A percentile compares a stretch with the other conserved stretches of the same genome.
Evolutionary conservation across 2,888 invertebrate genomes (phyloP).

Genomic region (Rhorus exstirpatorius): DNA sequence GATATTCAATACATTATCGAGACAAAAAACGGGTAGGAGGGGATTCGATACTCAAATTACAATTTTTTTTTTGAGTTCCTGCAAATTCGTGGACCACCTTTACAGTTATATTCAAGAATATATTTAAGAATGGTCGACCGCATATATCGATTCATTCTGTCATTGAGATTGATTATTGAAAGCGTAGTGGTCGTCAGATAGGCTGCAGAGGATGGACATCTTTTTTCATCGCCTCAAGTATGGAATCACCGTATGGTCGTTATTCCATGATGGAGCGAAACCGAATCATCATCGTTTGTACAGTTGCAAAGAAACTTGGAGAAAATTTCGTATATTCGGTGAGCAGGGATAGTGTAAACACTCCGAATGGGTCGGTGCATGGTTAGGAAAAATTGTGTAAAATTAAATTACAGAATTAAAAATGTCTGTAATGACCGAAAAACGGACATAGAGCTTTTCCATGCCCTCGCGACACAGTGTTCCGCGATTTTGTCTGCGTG

Average conservation of each 20-base stretch:
- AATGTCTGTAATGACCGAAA: constrained; percentile 30
- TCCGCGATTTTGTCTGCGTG: not conserved
- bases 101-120: constrained; percentile 1
- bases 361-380: too few species aligned
- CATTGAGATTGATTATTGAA: too few species aligned
- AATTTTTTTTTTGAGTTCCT: not conserved
- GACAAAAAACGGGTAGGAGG: not conserved
- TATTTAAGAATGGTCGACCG: not conserved
- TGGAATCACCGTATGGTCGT: too few species aligned
- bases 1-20: not conserved
- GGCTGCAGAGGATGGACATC: too few species aligned
- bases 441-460: constrained; percentile 23
- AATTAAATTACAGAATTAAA: constrained; percentile 34
- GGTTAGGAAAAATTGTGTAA: not conserved
- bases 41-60: not conserved
- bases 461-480: not conserved
- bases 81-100: not conserved
- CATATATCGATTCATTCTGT: too few species aligned
- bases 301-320: too few species aligned
- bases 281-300: too few species aligned
- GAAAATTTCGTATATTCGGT: too few species aligned
- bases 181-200: too few species aligned
- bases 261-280: too few species aligned
- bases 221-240: too few species aligned
- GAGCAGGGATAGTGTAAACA: too few species aligned